phyloP scores from a whole-genome alignment of 2,888 invertebrate species.

The Rhabditophanes sp. region DNA sequence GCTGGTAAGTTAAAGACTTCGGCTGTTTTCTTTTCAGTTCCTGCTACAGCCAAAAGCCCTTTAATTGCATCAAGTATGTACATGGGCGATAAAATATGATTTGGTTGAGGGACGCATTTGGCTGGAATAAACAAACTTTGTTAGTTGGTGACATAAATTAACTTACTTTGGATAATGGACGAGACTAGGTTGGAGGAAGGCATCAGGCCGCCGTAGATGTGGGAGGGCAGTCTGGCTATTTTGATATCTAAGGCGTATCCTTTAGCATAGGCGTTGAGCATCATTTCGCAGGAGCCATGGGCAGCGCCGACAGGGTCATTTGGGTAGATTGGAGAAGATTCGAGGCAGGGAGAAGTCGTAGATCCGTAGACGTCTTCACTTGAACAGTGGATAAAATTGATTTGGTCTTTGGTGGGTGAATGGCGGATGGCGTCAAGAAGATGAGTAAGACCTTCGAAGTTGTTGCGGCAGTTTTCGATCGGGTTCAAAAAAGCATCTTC shows the following conservation, averaged over 20 bases:
- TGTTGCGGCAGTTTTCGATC: constrained; percentile 6
- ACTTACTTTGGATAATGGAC: constrained; percentile 1
- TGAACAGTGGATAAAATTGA: too few relatives aligned
- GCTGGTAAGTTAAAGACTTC: constrained; percentile 11
- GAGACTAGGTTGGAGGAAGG: too few relatives aligned
- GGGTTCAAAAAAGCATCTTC: constrained; percentile 2
- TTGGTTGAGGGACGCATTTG: neutral
- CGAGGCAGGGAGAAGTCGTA: too few relatives aligned
- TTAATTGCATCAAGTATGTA: constrained; percentile 3
- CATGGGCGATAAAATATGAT: constrained; percentile 1
- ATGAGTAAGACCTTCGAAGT: constrained; percentile 10
- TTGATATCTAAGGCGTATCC: constrained; percentile 23
- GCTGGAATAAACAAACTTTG: constrained; percentile 1
- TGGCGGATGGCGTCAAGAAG: constrained; percentile 10
- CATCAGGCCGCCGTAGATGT: constrained; percentile 5
- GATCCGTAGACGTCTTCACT: too few relatives aligned
- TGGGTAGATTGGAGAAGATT: constrained; percentile 6
- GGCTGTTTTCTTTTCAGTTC: constrained; percentile 8
- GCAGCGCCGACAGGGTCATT: constrained; percentile 14
- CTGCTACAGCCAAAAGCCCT: constrained; percentile 5
- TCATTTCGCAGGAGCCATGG: constrained; percentile 22
- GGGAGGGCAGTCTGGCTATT: constrained; percentile 17
- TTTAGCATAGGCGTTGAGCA: constrained; percentile 29
- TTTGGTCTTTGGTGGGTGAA: constrained; percentile 4
- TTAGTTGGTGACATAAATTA: too few relatives aligned